Base-by-base conservation (phyloP, 2,888 invertebrate genomes). In the Lasioglossum figueresi region DNA sequence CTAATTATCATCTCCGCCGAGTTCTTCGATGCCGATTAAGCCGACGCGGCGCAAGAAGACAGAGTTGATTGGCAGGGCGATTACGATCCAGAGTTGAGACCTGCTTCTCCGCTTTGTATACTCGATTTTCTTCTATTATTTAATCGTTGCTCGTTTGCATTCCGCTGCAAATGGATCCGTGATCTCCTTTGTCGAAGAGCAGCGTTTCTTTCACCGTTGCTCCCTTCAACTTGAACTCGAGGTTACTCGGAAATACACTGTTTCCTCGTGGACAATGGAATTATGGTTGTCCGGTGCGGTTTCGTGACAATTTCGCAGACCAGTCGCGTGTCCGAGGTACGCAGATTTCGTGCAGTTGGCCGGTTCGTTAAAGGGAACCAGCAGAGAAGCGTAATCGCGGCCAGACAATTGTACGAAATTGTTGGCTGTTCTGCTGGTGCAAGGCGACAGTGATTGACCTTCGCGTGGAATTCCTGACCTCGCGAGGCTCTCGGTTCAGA, bases 401-500 rank as follows among this genome's bases (percentile, higher is more conserved):
- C 73, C 78, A n/a, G 78, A 48, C 80, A 72, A 82, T 56, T 23
- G 80, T 45, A 79, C 80, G 83, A 89, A 91, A 89, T 71, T 80
- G 68, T 86, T 82, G 76, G 66, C 82, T 80, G 82, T 43, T 83
- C 84, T 40, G 74, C 37, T 76, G 82, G 82, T 87, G 80, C 81
- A 80, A 90, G 52, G 90, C 71, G 82, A 91, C 88, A 90, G 83
- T 88, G 90, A 90, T 90, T 90, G 91, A 90, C 91, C 89, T 85
- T 80, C 81, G 82, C 85, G 63, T 81, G 86, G 84, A 87, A 91
- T 91, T 91, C 88, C 56, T 85, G 91, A 91, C 90, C 90, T 73
- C 79, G 4, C 73, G 59, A 79, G 19, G 34, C 80, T 59, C 23
- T 34, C 79, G 76, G 85, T 82, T 88, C 85, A 80, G 86, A 83